Base-by-base conservation (phyloP, 2,888 invertebrate genomes). In the Nymphalis c-album region DNA sequence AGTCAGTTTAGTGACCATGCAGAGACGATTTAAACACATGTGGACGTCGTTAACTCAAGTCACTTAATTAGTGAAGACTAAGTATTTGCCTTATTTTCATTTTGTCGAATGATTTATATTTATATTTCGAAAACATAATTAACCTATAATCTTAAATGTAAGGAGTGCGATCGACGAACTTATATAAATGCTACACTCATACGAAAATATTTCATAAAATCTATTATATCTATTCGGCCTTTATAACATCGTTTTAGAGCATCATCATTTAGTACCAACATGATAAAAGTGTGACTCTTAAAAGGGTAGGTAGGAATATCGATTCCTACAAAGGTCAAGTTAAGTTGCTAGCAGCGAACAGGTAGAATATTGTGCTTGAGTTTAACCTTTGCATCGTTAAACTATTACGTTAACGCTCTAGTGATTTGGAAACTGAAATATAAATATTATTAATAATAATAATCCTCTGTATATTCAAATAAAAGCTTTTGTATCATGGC, bases 361-460 rank as follows among this genome's bases (percentile, higher is more conserved):
- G 61, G 51, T 59, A 65, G 51, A 51, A 35, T 17, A 53, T 55
- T 7, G 48, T 58, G 65, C 64, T 63, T 46, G 63, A 63, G 63
- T 60, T 61, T 66, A 72, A 77, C 75, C 75, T 78, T 76, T 73
- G 68, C 71, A 74, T 75, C 71, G 68, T 72, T 76, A 73, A 76
- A 78, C 77, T 74, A 77, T 70, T 72, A 71, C 74, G 73, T 71
- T 74, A 71, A 71, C 84, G 85, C 84, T 87, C 78, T 80, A 80
- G 51, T 86, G 84, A 78, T 66, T 80, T 76, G 80, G 83, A 86
- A 86, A 82, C 79, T 72, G n/a, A 59, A 40, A 67, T 48, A 50
- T 13, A 40, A 40, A 40, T 40, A 51, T 62, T 20, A 26, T 48
- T 22, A 20, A 57, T 31, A 26, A 62, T 18, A 18, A 61, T 13